phyloP scores from a whole-genome alignment of 2,797 vertebrate species.

The Tarsius wallacei region DNA sequence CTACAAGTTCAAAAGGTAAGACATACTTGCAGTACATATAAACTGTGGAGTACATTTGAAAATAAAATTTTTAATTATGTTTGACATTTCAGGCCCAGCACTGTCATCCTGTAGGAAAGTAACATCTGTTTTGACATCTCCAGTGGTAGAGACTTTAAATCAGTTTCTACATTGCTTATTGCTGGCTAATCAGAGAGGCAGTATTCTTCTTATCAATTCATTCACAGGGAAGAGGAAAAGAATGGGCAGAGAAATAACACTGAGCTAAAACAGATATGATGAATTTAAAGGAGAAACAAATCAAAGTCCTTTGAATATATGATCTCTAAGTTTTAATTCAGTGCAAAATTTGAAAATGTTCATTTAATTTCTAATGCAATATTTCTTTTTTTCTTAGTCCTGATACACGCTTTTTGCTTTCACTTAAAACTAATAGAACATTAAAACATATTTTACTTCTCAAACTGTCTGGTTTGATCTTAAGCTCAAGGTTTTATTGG shows the following conservation, averaged over 20 bases:
- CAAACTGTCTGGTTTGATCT: conserved; percentile 40
- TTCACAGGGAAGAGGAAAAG: conserved; percentile 56
- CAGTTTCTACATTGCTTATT: conserved; percentile 77
- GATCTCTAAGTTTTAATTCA: conserved; percentile 40
- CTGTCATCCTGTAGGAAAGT: conserved; percentile 83
- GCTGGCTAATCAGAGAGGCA: conserved; percentile 75
- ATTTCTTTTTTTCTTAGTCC: neutral
- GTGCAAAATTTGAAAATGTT: conserved; percentile 40
- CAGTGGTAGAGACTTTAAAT: conserved; percentile 82
- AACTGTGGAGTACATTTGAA: conserved; percentile 83
- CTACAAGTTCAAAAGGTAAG: conserved; percentile 80
- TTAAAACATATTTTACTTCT: conserved; percentile 18
- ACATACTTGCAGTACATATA: conserved; percentile 62
- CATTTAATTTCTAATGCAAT: conserved; percentile 8
- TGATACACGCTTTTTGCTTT: conserved; percentile 9
- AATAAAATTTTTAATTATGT: conserved; percentile 88
- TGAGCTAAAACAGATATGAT: conserved; percentile 12
- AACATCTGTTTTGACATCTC: conserved; percentile 87
- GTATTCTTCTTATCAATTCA: conserved; percentile 10
- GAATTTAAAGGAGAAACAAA: conserved; percentile 56
- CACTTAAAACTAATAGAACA: conserved; percentile 14
- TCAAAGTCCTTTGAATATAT: conserved; percentile 16
- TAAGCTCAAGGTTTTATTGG: conserved; percentile 30
- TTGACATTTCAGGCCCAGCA: conserved; percentile 83
- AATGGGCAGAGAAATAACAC: neutral